Base-by-base conservation (phyloP, 1,140 invertebrate species). In the Watersipora subatra region DNA sequence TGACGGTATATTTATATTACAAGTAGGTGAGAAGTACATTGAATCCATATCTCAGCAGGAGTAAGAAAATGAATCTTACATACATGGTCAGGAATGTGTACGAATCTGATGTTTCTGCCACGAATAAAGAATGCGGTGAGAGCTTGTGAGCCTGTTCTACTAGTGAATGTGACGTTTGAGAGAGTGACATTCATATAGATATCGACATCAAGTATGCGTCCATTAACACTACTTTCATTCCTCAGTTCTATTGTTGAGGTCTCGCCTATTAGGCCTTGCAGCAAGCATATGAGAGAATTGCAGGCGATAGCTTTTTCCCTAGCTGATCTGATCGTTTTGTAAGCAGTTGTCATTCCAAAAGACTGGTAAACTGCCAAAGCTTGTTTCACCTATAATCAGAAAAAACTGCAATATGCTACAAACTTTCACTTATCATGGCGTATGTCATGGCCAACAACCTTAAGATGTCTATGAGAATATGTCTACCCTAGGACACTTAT, bases 141-240 rank as follows among this genome's bases (percentile, higher is more conserved):
- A 17, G 73, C 71, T 29, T 73, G 77, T 26, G 72, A 72, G 34
- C 82, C 77, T 19, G 83, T 84, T 73, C 79, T 78, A 75, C 85
- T 82, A 66, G 81, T 84, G 68, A 84, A 85, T 19, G 84, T 73
- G 59, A 84, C 85, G 73, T 87, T 79, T 61, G 71, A 75, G 80
- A 88, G 83, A n/a, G 81, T 77, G 46, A 87, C 73, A 71, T 87
- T 87, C 87, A 88, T 88, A 70, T 73, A 87, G 83, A 84, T 85
- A 76, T 87, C 86, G 17, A 86, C 82, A 56, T 81, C 70, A 15
- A 78, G 72, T 20, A 87, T 75, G 28, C 67, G 71, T 30, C 87
- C 87, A 70, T 79, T 84, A 63, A 87, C 75, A 69, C 78, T 82
- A 3, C 83, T 78, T 72, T 87, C 86, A 75, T 87, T 86, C 66